These are phyloP conservation scores for Hypanus sabinus DNA, from an alignment of 2,113 vertebrate species.

Conservation along the genomic window DNA sequence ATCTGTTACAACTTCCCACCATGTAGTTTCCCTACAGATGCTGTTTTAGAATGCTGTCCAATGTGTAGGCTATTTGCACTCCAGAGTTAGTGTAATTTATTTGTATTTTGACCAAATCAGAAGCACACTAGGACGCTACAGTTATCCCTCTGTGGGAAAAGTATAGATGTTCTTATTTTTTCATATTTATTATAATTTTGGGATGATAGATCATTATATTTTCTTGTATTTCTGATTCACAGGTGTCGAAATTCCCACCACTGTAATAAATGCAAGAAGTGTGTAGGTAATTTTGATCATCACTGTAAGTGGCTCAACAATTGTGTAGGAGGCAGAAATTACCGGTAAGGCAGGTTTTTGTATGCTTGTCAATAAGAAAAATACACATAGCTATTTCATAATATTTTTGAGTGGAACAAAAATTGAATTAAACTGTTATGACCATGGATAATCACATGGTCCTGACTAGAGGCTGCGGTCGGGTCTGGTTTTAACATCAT, in stretches of 20 bases:
- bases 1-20: background rate
- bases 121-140: background rate
- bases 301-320: conserved; percentile 99
- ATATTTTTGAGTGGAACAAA: no score
- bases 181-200: background rate
- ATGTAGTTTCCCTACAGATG: background rate
- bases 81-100: no score
- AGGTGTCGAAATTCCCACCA: conserved; percentile 90
- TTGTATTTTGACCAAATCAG: background rate
- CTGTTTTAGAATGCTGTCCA: background rate
- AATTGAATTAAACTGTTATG: no score
- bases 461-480: no score
- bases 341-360: conserved; percentile 61
- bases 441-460: no score
- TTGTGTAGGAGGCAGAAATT: conserved; percentile 93
- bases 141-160: background rate
- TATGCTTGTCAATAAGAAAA: no score
- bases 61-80: no score
- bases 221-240: conserved; percentile 31
- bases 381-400: no score
- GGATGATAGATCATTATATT: background rate
- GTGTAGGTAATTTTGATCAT: conserved; percentile 89
- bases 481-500: no score
- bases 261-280: conserved; percentile 94
- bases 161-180: background rate